phyloP scores from a whole-genome alignment of 2,113 vertebrate genomes.

The Takifugu bimaculatus region DNA sequence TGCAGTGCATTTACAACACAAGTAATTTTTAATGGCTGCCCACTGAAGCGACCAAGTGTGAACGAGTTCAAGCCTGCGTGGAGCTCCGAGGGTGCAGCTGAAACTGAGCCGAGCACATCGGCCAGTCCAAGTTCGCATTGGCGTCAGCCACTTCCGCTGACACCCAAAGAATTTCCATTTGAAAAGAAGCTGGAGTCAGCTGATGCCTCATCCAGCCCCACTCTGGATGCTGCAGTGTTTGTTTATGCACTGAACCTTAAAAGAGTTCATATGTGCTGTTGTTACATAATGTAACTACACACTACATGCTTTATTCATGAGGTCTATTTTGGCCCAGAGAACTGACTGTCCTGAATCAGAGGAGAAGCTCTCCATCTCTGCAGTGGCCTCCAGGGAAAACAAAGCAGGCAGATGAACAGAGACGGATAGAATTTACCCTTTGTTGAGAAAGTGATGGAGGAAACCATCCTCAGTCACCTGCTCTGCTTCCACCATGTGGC shows the following conservation, averaged over 20 bases:
- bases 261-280: constrained; percentile 33
- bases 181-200: too few relatives aligned
- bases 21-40: too few relatives aligned
- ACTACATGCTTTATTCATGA: constrained; percentile 63
- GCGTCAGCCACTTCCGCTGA: too few relatives aligned
- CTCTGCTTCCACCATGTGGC: constrained; percentile 32
- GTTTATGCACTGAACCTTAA: constrained; percentile 28
- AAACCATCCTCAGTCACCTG: constrained; percentile 47
- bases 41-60: too few relatives aligned
- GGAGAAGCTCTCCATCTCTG: constrained; percentile 55
- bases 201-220: too few relatives aligned
- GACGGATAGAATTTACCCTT: constrained; percentile 52
- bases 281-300: constrained; percentile 65
- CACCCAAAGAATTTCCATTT: too few relatives aligned
- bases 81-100: too few relatives aligned
- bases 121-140: too few relatives aligned
- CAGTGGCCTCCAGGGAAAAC: constrained; percentile 23
- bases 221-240: constrained; percentile 21
- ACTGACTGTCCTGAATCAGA: constrained; percentile 60
- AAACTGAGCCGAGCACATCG: too few relatives aligned
- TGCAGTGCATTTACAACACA: too few relatives aligned
- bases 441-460: constrained; percentile 16
- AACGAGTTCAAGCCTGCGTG: too few relatives aligned
- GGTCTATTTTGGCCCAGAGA: constrained; percentile 60
- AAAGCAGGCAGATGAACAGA: constrained; percentile 32